Percentiles rank a stretch among this genome's conserved stretches.
Evolutionary conservation across 2,797 vertebrate species (phyloP).

Genomic region (Helicolenus hilgendorfi): DNA sequence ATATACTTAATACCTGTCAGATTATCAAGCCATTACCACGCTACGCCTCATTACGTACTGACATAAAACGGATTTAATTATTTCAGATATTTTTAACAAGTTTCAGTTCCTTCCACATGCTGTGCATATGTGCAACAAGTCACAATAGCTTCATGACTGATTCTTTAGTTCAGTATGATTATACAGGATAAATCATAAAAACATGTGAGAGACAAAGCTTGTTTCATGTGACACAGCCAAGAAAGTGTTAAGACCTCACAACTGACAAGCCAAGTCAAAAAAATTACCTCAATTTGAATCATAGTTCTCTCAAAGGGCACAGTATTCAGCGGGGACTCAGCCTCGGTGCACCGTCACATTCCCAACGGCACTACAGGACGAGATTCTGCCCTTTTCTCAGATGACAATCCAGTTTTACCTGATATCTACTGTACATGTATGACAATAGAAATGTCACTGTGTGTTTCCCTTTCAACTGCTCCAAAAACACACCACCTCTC

Average conservation of each 20-base stretch:
- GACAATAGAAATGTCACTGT: conserved; percentile 14
- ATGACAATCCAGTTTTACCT: conserved; percentile 15
- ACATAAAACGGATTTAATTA: conserved; percentile 16
- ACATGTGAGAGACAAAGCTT: neutral
- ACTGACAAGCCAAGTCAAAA: neutral
- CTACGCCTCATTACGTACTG: neutral
- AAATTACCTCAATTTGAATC: neutral
- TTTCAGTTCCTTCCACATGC: neutral
- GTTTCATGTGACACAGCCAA: neutral
- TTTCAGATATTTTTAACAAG: conserved; percentile 7
- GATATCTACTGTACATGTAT: neutral
- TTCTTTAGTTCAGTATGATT: neutral
- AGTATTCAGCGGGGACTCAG: neutral
- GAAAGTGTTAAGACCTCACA: neutral
- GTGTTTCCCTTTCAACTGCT: conserved; percentile 8
- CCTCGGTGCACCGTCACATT: conserved; percentile 6
- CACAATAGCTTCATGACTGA: neutral
- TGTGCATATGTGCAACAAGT: no score
- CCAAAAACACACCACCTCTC: conserved; percentile 1
- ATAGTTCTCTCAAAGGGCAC: conserved; percentile 32
- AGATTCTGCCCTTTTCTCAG: conserved; percentile 50
- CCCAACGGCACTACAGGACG: conserved; percentile 19
- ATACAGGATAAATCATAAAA: neutral
- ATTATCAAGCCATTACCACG: conserved; percentile 11
- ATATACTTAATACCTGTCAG: conserved; percentile 27